These are phyloP conservation scores for Vesta saturnalis DNA, from an alignment of 2,888 invertebrate genomes.

Conservation along the genomic window DNA sequence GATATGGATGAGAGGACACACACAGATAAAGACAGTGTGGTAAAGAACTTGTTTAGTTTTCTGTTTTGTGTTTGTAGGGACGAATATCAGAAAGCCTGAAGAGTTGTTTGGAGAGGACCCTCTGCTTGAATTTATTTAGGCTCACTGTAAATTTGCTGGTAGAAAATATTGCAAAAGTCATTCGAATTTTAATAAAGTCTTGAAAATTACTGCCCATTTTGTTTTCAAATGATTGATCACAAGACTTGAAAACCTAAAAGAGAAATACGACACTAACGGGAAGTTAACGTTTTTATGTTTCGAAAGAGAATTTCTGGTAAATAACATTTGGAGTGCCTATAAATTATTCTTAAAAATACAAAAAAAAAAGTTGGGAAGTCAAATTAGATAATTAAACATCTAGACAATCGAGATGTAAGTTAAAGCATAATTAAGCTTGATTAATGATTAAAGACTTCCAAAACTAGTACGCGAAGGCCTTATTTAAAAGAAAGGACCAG, in stretches of 20 bases:
- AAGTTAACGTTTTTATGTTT: neutral
- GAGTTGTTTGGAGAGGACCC: too few species aligned
- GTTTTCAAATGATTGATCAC: neutral
- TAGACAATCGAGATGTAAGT: conserved; percentile 3
- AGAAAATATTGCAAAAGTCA: too few species aligned
- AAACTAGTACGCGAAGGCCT: conserved; percentile 8
- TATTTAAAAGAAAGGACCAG: conserved; percentile 6
- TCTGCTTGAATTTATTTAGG: too few species aligned
- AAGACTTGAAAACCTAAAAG: neutral
- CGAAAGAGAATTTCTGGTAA: neutral
- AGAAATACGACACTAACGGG: neutral
- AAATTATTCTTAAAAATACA: neutral
- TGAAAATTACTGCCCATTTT: too few species aligned
- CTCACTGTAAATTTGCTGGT: too few species aligned
- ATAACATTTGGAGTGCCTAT: neutral
- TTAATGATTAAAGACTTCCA: conserved; percentile 23
- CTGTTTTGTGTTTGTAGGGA: too few species aligned
- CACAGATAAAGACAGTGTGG: too few species aligned
- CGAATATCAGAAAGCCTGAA: too few species aligned
- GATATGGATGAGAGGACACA: too few species aligned
- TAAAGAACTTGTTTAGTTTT: too few species aligned
- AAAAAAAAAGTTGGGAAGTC: conserved; percentile 7
- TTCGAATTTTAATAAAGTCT: too few species aligned
- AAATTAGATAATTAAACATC: conserved; percentile 13
- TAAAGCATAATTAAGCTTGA: conserved; percentile 14